Conservation (phyloP, 2,113 vertebrate species). For the Polyodon spathula region DNA sequence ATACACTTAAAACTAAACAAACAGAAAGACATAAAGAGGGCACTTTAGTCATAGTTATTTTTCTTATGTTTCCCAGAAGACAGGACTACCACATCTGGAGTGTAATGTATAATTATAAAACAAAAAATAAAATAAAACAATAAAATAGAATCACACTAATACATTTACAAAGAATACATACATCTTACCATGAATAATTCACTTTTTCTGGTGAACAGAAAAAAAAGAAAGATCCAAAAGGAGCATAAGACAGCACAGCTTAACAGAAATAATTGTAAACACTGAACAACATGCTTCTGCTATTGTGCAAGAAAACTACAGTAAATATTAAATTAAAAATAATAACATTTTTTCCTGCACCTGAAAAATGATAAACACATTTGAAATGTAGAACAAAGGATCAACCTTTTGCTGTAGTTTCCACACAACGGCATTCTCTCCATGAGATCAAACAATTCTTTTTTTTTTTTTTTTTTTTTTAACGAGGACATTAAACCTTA, state of each 20-base stretch:
- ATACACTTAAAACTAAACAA: slow-evolving; percentile 25
- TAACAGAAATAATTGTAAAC: slow-evolving; percentile 48
- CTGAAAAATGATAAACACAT: neutral
- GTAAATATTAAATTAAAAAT: slow-evolving; percentile 31
- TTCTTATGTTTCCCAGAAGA: slow-evolving; percentile 30
- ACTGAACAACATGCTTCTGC: slow-evolving; percentile 62
- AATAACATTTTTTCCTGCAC: slow-evolving; percentile 15
- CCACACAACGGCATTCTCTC: slow-evolving; percentile 12
- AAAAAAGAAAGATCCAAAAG: too few relatives aligned
- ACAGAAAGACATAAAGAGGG: slow-evolving; percentile 16
- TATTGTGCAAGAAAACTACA: slow-evolving; percentile 50
- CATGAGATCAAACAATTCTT: neutral
- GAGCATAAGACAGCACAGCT: slow-evolving; percentile 18
- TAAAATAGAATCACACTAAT: neutral
- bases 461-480: too few relatives aligned
- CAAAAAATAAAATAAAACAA: slow-evolving; percentile 41
- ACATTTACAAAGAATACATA: too few relatives aligned
- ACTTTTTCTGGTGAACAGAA: too few relatives aligned
- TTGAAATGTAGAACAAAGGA: slow-evolving; percentile 2
- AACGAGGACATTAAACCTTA: slow-evolving; percentile 23
- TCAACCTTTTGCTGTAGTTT: neutral
- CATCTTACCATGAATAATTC: too few relatives aligned
- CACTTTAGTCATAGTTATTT: slow-evolving; percentile 23
- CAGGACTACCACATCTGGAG: slow-evolving; percentile 39
- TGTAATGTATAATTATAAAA: slow-evolving; percentile 36